phyloP scores from a whole-genome alignment of 2,113 vertebrate species.

The Callionymus lyra region DNA sequence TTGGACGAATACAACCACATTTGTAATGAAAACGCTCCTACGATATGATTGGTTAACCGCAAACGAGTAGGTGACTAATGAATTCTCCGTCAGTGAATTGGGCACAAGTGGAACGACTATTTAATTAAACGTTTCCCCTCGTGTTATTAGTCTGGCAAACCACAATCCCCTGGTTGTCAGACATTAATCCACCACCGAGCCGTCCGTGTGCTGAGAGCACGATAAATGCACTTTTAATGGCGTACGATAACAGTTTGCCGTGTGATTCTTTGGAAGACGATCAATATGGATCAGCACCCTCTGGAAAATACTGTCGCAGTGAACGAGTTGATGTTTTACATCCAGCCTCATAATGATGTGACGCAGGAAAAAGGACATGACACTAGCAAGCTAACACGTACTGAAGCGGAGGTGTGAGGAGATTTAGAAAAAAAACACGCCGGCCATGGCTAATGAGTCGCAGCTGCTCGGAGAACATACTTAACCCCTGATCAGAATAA shows the following conservation, averaged over 20 bases:
- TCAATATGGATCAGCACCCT: constrained; percentile 46
- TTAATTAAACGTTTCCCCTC: constrained; percentile 12
- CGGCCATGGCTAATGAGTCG: constrained; percentile 20
- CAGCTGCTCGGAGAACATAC: constrained; percentile 38
- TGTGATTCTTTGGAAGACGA: constrained; percentile 35
- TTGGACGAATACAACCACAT: too few species aligned
- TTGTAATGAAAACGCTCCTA: too few species aligned
- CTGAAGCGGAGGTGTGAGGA: not conserved
- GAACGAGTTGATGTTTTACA: constrained; percentile 36
- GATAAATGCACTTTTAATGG: constrained; percentile 11
- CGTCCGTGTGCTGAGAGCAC: constrained; percentile 3
- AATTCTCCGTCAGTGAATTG: constrained; percentile 5
- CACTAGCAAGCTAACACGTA: constrained; percentile 1
- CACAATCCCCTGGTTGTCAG: not conserved
- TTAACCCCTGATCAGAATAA: constrained; percentile 36
- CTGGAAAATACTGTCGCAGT: constrained; percentile 41
- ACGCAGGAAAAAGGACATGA: too few species aligned
- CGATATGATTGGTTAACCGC: not conserved
- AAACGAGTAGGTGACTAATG: not conserved
- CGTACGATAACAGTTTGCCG: constrained; percentile 6
- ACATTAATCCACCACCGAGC: not conserved
- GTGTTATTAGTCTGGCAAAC: constrained; percentile 6
- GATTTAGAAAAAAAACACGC: constrained; percentile 24
- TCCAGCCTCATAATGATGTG: constrained; percentile 34
- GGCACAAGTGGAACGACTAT: not conserved